Evolutionary conservation across 2,888 invertebrate genomes (phyloP), one percentile per base, ranked within the genome.

Genomic region (Dysmachus trigonus): DNA sequence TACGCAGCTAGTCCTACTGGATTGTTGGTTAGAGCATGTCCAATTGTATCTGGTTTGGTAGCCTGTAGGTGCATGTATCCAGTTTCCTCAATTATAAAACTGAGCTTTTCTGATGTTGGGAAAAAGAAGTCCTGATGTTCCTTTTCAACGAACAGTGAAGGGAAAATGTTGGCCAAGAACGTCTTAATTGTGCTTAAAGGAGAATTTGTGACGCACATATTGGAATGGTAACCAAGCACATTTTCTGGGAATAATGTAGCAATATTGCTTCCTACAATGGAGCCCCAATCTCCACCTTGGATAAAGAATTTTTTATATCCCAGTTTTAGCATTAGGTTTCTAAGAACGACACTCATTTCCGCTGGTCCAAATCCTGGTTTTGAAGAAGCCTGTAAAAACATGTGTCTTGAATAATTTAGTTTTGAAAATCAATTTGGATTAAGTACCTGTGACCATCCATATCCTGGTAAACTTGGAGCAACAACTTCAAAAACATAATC

Each of bases 31-130:
- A 98, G 91, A 0, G 93, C 95, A 0, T 94, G 93, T 27, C 96
- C 96, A 87, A 96, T 91, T 0, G 97, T 96, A 89, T 97, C 97
- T 18, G 97, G 97, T 91, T 96, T 97, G 0, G 97, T 96, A 0
- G 96, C 94, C 90, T 97, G 97, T 0, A 97, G 88, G 89, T 96
- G 96, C 88, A 95, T 89, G 88, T 94, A 94, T 3, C 94, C 94
- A 18, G 87, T 87, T 90, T 94, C 93, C 71, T 89, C 85, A 5
- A 92, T 1, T 0, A 90, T 2, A 10, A 51, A 33, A 10, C 41
- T 6, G 0, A 88, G 27, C 71, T 88, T 88, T 6, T 87, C 79
- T 1, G 86, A 86, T 0, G 93, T n/a, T 0, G 93, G 93, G 86
- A 92, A 93, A 27, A 87, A 87, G 35, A 86, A 88, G 5, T 87